A percentile compares a stretch with the other conserved stretches of the same genome.
Conservation (phyloP, 1,140 invertebrate genomes). For the Platorchestia sp. region DNA sequence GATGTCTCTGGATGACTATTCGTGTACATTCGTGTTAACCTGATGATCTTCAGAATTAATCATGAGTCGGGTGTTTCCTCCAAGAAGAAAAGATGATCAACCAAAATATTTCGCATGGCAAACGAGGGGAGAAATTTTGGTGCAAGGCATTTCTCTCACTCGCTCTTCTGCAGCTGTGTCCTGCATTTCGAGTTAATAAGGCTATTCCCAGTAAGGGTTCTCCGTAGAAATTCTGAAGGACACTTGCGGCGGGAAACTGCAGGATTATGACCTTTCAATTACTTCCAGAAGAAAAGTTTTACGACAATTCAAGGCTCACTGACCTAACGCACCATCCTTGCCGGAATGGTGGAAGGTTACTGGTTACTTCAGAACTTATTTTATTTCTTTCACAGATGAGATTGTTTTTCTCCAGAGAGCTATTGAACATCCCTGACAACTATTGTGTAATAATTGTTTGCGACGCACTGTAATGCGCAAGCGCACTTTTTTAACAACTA, state of each 20-base stretch:
- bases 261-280: neutral
- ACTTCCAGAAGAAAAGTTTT: conserved; percentile 1
- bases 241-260: neutral
- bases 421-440: no score
- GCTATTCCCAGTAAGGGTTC: neutral
- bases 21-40: neutral
- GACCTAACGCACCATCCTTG: neutral
- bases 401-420: no score
- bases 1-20: neutral
- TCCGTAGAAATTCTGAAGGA: neutral
- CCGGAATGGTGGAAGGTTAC: neutral
- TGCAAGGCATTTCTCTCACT: neutral
- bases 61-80: neutral
- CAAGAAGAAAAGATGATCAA: neutral
- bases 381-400: neutral
- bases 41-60: neutral
- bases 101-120: neutral
- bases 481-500: no score
- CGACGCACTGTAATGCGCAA: no score
- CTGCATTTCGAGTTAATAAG: neutral
- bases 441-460: no score
- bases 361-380: neutral
- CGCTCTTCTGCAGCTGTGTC: neutral
- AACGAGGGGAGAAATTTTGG: neutral
- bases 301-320: neutral